Percentiles rank a stretch among this genome's conserved stretches.
phyloP scores from a whole-genome alignment of 2,113 vertebrate genomes.

The Psophia crepitans region DNA sequence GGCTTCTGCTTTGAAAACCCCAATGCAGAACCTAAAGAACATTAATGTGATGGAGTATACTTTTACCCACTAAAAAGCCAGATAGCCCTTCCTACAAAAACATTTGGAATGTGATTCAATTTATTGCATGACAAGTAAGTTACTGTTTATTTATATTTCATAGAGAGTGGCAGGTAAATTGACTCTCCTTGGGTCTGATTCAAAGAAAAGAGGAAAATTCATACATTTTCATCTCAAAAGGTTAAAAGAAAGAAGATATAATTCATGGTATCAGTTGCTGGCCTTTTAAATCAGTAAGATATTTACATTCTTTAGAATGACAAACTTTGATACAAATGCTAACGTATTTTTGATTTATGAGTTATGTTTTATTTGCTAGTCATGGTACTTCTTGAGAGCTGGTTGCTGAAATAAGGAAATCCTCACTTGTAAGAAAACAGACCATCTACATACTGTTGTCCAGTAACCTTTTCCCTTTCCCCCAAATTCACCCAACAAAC shows the following conservation, averaged over 20 bases:
- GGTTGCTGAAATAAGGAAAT: not conserved
- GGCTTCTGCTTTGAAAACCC: not conserved
- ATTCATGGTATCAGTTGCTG: not conserved
- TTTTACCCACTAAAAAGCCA: not conserved
- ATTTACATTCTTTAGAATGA: not conserved
- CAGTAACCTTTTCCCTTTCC: not conserved
- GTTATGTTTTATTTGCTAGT: not conserved
- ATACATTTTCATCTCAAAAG: not conserved
- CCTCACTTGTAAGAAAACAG: not conserved
- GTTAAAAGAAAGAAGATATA: not conserved
- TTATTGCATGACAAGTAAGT: not conserved
- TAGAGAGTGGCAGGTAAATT: not conserved
- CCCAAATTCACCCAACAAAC: not conserved
- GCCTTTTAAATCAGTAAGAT: not conserved
- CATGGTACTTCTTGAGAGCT: not conserved
- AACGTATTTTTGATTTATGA: not conserved
- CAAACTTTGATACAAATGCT: not conserved
- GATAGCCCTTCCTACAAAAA: not conserved
- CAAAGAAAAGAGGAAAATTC: not conserved
- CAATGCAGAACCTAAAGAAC: not conserved
- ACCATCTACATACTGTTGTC: not conserved
- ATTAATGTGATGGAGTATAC: not conserved
- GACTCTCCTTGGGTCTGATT: not conserved
- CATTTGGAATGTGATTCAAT: not conserved
- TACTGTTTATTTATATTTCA: not conserved